phyloP scores from a whole-genome alignment of 2,113 vertebrate genomes.

The Oryzias woworae region DNA sequence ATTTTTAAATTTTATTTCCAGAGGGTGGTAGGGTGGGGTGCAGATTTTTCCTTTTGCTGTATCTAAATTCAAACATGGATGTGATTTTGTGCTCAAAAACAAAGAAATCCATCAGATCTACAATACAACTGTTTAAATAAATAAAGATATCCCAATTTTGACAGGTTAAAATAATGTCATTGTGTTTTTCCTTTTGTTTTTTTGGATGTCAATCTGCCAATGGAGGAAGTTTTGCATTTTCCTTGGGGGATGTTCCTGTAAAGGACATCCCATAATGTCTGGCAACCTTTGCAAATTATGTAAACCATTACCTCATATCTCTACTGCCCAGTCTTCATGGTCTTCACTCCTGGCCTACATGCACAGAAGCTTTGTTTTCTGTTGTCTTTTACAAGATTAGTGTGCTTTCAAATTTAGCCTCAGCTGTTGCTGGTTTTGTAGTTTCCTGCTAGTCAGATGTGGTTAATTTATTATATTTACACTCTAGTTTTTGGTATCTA shows the following conservation, averaged over 20 bases:
- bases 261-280: constrained; percentile 42
- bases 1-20: constrained; percentile 45
- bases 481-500: background rate
- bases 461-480: constrained; percentile 39
- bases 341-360: constrained; percentile 31
- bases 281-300: constrained; percentile 58
- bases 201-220: constrained; percentile 24
- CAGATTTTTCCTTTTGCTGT: constrained; percentile 6
- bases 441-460: constrained; percentile 9
- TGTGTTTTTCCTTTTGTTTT: background rate
- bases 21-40: constrained; percentile 8
- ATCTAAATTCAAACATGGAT: constrained; percentile 27
- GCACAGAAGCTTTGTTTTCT: constrained; percentile 43
- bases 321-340: constrained; percentile 37
- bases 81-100: background rate
- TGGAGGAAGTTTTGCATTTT: constrained; percentile 61
- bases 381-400: constrained; percentile 43
- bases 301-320: constrained; percentile 64
- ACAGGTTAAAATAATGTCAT: background rate
- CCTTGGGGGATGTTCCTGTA: constrained; percentile 29
- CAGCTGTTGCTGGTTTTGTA: constrained; percentile 39
- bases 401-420: constrained; percentile 45
- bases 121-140: too few relatives aligned
- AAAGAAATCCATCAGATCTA: too few relatives aligned
- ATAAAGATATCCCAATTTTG: too few relatives aligned